phyloP scores from a whole-genome alignment of 2,113 vertebrate genomes.

The Clupea harengus region DNA sequence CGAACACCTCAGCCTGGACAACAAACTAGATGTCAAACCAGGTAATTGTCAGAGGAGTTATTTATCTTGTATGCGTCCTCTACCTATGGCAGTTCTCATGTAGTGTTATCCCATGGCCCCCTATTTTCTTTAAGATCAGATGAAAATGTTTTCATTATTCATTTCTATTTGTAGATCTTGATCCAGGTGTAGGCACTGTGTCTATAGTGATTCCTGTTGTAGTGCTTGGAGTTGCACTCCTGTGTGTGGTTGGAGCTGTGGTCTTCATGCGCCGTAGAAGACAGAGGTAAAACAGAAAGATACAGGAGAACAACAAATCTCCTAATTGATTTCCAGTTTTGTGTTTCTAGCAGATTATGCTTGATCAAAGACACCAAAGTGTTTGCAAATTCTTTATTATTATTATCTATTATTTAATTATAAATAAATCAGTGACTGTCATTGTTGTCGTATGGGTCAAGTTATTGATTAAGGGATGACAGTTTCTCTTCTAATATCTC shows the following conservation, averaged over 20 bases:
- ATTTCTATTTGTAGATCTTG: not conserved
- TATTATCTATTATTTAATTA: no score
- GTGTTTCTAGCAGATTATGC: no score
- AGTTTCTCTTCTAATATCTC: no score
- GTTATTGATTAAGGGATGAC: no score
- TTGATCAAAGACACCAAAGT: no score
- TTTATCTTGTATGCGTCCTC: not conserved
- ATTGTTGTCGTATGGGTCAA: no score
- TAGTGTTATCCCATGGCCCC: not conserved
- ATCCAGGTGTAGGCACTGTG: not conserved
- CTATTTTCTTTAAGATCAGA: not conserved
- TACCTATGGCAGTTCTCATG: not conserved
- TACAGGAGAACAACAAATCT: not conserved
- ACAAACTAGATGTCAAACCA: slow-evolving; percentile 4
- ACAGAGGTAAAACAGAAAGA: not conserved
- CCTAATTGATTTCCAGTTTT: no score
- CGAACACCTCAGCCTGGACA: slow-evolving; percentile 28
- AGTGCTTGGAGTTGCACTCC: not conserved
- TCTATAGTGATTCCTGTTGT: not conserved
- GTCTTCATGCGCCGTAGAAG: not conserved
- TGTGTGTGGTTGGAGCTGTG: not conserved
- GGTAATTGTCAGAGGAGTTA: not conserved
- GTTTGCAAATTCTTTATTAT: no score
- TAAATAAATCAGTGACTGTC: no score
- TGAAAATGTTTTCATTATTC: not conserved